These are phyloP conservation scores for Papilio elwesi DNA, from an alignment of 2,888 invertebrate species.

Conservation along the genomic window DNA sequence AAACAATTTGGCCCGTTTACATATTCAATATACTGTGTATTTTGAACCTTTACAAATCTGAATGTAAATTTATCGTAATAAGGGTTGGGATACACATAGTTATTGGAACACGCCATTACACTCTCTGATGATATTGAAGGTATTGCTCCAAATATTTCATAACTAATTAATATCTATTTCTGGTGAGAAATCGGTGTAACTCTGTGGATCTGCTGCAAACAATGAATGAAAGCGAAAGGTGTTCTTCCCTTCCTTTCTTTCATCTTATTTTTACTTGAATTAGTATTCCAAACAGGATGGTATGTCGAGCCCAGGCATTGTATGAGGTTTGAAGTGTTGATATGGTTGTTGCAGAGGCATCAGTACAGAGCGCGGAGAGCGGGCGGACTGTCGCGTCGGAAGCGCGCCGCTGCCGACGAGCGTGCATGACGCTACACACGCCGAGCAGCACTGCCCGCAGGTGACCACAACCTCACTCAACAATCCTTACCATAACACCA, in stretches of 20 bases:
- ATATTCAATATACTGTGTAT: not conserved
- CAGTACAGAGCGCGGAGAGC: slow-evolving; percentile 95
- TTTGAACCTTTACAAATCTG: not conserved
- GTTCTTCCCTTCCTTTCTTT: no score
- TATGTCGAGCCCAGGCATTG: no score
- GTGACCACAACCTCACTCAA: slow-evolving; percentile 66
- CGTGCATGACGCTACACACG: slow-evolving; percentile 96
- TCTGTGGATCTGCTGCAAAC: no score
- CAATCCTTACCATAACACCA: not conserved
- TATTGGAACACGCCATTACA: no score
- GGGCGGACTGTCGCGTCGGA: slow-evolving; percentile 77
- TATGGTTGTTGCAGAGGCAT: slow-evolving; percentile 89
- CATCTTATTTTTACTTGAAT: no score
- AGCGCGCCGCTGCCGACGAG: slow-evolving; percentile 85
- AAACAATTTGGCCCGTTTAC: not conserved
- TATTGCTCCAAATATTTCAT: no score
- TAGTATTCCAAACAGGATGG: not conserved
- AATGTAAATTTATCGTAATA: no score
- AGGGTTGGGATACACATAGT: no score
- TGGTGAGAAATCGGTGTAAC: no score
- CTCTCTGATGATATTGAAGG: no score
- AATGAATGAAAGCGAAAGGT: no score
- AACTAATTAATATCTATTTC: no score
- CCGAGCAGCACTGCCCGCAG: slow-evolving; percentile 90
- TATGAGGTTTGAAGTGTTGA: not conserved